These are phyloP conservation scores for Proales similis DNA, from an alignment of 1,140 invertebrate species.

Conservation along the genomic window DNA sequence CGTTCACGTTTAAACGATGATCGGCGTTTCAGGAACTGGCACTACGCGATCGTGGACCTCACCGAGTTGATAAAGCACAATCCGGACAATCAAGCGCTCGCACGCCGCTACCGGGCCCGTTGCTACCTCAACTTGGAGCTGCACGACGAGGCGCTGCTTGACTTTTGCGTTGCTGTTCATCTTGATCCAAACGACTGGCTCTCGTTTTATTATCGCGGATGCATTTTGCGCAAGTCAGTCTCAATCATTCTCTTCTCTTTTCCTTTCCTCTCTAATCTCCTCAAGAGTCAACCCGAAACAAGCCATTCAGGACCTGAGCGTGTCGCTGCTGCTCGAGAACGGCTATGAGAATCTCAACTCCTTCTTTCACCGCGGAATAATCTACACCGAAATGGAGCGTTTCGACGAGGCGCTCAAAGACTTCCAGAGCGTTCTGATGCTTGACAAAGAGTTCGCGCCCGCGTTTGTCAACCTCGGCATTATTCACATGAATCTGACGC, in stretches of 20 bases:
- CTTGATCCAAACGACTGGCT: conserved; percentile 38
- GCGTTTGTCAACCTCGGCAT: conserved; percentile 51
- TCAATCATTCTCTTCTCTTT: conserved; percentile 4
- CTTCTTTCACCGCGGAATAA: conserved; percentile 50
- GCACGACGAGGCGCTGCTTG: conserved; percentile 46
- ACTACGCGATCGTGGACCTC: conserved; percentile 49
- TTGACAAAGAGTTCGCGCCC: conserved; percentile 49
- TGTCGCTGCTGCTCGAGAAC: conserved; percentile 49
- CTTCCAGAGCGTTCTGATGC: conserved; percentile 51
- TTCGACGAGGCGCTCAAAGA: conserved; percentile 51
- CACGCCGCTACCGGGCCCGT: conserved; percentile 45
- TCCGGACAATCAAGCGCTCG: conserved; percentile 44
- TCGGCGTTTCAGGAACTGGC: conserved; percentile 45
- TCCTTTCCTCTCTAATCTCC: neutral
- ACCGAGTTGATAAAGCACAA: conserved; percentile 47
- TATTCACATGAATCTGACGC: conserved; percentile 47
- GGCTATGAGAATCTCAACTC: conserved; percentile 47
- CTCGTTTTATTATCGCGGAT: conserved; percentile 40
- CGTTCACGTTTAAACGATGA: neutral
- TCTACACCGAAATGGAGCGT: conserved; percentile 43
- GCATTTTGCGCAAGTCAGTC: conserved; percentile 39
- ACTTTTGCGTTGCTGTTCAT: conserved; percentile 44
- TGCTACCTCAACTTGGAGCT: conserved; percentile 45
- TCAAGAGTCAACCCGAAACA: conserved; percentile 46
- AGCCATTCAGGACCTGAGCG: conserved; percentile 50